A percentile compares a stretch with the other conserved stretches of the same genome.
Evolutionary conservation across 2,797 vertebrate species (phyloP).

Genomic region (Heteromormyrus szaboi): DNA sequence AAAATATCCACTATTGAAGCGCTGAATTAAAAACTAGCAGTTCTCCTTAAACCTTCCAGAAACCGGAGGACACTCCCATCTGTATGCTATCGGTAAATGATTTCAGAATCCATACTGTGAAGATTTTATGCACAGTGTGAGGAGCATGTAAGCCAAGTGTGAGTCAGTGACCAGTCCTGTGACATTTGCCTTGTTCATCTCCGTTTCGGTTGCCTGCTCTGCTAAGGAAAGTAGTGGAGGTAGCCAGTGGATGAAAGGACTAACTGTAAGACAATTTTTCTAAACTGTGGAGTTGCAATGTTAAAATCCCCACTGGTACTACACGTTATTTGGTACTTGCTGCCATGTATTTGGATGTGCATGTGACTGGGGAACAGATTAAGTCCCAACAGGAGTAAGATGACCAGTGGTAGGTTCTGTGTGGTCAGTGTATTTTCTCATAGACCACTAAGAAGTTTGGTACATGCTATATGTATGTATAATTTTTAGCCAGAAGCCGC

Average conservation of each 20-base stretch:
- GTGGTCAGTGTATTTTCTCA: slow-evolving; percentile 23
- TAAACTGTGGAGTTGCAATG: background rate
- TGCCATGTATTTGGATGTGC: slow-evolving; percentile 22
- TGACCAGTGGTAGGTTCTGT: slow-evolving; percentile 25
- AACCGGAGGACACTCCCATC: background rate
- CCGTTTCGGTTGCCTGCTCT: background rate
- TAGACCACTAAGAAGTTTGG: background rate
- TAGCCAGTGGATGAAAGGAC: background rate
- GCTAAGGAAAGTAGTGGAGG: background rate
- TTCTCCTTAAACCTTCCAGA: background rate
- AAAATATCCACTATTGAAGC: background rate
- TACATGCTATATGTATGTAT: background rate
- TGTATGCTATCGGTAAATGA: background rate
- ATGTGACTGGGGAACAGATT: slow-evolving; percentile 29
- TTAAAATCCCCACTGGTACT: background rate
- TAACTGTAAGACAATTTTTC: background rate
- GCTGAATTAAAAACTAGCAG: background rate
- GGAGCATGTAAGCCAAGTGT: background rate
- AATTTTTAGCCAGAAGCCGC: background rate
- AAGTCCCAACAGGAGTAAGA: slow-evolving; percentile 36
- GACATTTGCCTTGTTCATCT: background rate
- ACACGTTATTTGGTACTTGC: background rate
- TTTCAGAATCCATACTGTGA: background rate
- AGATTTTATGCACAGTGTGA: background rate
- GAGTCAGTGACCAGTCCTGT: background rate